These are phyloP conservation scores for Cosmorhoe ocellata DNA, from an alignment of 2,888 invertebrate genomes.

Conservation along the genomic window DNA sequence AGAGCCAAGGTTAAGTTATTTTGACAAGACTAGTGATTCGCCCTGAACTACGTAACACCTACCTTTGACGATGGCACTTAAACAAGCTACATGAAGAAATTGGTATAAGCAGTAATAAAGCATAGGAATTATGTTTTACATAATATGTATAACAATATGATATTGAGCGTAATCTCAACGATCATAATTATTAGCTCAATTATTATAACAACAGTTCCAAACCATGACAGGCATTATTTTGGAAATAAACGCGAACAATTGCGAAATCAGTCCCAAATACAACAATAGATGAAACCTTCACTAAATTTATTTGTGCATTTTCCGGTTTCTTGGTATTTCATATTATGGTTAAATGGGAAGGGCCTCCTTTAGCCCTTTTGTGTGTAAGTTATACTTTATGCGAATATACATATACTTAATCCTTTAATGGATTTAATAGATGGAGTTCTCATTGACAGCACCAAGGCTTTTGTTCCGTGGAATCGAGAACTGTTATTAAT, in stretches of 20 bases:
- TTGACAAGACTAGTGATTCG: neutral
- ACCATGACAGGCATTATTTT: too few relatives aligned
- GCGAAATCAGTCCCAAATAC: constrained; percentile 1
- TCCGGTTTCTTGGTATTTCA: constrained; percentile 14
- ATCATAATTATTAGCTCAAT: too few relatives aligned
- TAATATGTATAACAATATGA: too few relatives aligned
- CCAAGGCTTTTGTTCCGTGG: constrained; percentile 61
- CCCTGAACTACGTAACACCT: too few relatives aligned
- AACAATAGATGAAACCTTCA: constrained; percentile 7
- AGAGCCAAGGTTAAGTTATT: neutral
- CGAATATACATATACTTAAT: constrained; percentile 5
- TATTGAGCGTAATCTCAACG: too few relatives aligned
- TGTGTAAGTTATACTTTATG: constrained; percentile 2
- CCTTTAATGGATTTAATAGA: constrained; percentile 38
- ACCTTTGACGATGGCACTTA: too few relatives aligned
- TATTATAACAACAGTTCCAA: too few relatives aligned
- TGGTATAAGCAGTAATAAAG: too few relatives aligned
- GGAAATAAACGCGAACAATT: neutral
- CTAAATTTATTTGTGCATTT: constrained; percentile 14
- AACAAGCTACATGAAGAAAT: too few relatives aligned
- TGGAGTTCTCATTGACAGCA: constrained; percentile 53
- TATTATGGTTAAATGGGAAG: neutral
- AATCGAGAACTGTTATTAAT: constrained; percentile 58
- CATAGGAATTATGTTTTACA: too few relatives aligned
- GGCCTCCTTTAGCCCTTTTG: neutral